Evolutionary conservation across 2,113 vertebrate species (phyloP).

Genomic region (Hyperoodon ampullatus): DNA sequence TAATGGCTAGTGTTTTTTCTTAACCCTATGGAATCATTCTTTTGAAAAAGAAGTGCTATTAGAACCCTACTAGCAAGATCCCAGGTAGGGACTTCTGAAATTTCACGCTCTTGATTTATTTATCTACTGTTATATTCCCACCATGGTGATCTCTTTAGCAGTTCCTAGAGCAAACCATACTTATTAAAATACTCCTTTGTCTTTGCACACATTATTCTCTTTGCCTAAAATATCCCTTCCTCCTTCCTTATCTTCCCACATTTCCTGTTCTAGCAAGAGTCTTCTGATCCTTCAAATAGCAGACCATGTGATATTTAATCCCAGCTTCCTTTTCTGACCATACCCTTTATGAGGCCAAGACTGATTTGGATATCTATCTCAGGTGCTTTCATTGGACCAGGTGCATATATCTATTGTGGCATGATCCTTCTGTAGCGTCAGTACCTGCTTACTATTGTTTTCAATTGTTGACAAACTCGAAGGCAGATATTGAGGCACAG

Average conservation of each 20-base stretch:
- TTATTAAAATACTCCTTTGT: neutral
- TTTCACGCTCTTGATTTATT: neutral
- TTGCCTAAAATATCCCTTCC: neutral
- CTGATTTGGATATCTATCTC: neutral
- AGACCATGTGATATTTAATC: neutral
- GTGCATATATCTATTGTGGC: too few relatives aligned
- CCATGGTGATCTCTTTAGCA: neutral
- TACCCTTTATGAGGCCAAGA: neutral
- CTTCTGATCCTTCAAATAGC: neutral
- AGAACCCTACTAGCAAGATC: neutral
- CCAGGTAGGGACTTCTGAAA: neutral
- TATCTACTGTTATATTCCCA: neutral
- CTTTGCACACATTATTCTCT: neutral
- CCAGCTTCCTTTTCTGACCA: neutral
- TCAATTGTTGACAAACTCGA: neutral
- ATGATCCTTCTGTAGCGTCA: neutral
- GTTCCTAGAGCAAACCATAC: neutral
- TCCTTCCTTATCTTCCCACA: neutral
- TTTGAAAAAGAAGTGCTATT: neutral
- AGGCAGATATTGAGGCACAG: neutral
- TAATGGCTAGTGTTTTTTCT: neutral
- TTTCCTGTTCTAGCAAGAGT: neutral
- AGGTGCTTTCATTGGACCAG: neutral
- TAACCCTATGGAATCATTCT: slow-evolving; percentile 3
- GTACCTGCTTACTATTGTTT: neutral